Conservation (phyloP, 2,888 invertebrate species). For the Agapostemon virescens region DNA sequence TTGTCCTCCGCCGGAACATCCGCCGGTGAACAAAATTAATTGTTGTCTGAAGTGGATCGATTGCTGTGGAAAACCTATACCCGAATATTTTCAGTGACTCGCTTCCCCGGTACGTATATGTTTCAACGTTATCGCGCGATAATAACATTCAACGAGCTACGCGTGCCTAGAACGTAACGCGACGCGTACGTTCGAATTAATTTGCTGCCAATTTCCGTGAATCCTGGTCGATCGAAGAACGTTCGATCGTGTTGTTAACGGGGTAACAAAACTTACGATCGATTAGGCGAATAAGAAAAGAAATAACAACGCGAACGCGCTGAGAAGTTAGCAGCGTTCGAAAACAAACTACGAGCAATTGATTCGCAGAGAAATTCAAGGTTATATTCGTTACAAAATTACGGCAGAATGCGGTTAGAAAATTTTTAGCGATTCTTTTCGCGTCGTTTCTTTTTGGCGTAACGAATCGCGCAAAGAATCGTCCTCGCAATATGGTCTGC, state of each 20-base stretch:
- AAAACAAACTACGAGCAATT: conserved; percentile 29
- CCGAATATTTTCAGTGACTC: conserved; percentile 18
- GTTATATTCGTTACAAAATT: not conserved
- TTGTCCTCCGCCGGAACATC: conserved; percentile 48
- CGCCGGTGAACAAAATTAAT: conserved; percentile 42
- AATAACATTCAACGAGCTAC: not conserved
- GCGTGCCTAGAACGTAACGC: too few species aligned
- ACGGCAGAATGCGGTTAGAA: not conserved
- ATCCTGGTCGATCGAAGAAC: not conserved
- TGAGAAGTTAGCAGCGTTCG: not conserved
- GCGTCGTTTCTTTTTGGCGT: not conserved
- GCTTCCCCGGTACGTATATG: not conserved
- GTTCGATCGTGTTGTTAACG: not conserved
- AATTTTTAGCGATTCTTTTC: not conserved
- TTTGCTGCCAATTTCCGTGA: not conserved
- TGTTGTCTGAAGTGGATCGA: conserved; percentile 67
- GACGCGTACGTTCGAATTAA: not conserved
- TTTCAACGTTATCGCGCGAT: not conserved
- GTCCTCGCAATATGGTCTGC: too few species aligned
- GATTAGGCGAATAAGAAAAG: not conserved
- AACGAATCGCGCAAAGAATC: not conserved
- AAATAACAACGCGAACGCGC: not conserved
- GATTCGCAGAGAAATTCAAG: not conserved
- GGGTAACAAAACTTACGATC: not conserved
- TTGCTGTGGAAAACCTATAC: conserved; percentile 65